phyloP scores from a whole-genome alignment of 2,888 invertebrate genomes.

The Nebria brevicollis region DNA sequence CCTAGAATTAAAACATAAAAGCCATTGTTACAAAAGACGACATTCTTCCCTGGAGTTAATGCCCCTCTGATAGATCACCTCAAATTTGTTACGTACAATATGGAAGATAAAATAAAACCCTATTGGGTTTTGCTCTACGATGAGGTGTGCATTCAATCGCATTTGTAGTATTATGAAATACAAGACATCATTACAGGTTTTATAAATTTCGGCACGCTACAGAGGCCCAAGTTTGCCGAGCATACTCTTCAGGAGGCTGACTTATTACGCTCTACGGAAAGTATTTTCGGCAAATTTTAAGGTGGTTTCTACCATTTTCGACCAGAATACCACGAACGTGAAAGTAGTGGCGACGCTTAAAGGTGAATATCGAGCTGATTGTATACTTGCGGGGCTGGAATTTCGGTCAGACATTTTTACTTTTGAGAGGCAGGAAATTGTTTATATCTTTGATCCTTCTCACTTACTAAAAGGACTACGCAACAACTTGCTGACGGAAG shows the following conservation, averaged over 20 bases:
- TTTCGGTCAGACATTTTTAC: neutral
- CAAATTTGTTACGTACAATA: too few species aligned
- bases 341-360: neutral
- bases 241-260: neutral
- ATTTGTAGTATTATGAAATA: neutral
- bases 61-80: too few species aligned
- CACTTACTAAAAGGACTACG: constrained; percentile 20
- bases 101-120: too few species aligned
- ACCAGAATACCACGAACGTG: neutral
- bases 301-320: constrained; percentile 15
- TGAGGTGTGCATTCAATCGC: neutral
- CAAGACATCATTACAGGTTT: too few species aligned
- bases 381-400: constrained; percentile 4
- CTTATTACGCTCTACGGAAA: neutral
- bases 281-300: constrained; percentile 11
- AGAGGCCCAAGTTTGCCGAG: too few species aligned
- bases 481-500: constrained; percentile 12
- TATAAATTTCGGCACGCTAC: neutral
- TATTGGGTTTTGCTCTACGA: constrained; percentile 8
- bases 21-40: neutral
- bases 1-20: too few species aligned
- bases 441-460: constrained; percentile 18
- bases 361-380: neutral
- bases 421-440: constrained; percentile 13
- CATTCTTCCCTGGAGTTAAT: too few species aligned